Percentiles rank a stretch among this genome's conserved stretches.
Conservation (phyloP, 30 jellyfish, hydroid and myxozoan species). For the Catostylus mosaicus region DNA sequence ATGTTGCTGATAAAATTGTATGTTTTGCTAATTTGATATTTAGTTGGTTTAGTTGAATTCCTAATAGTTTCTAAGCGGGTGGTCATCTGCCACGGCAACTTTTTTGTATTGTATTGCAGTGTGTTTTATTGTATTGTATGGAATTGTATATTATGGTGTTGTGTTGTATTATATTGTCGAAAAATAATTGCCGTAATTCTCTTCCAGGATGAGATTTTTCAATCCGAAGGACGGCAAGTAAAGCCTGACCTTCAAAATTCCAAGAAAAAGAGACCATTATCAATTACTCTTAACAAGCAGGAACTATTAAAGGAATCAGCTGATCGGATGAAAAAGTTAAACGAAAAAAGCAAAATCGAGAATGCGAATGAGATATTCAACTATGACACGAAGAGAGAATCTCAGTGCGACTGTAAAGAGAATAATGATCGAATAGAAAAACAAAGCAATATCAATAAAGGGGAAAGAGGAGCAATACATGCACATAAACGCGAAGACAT, state of each 20-base stretch:
- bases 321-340: neutral
- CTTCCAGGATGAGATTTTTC: constrained; percentile 57
- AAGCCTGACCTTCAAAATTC: neutral
- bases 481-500: neutral
- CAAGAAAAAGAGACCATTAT: constrained; percentile 11
- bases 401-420: neutral
- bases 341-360: neutral
- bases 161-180: neutral
- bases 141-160: too few species aligned
- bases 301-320: neutral
- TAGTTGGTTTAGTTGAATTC: too few species aligned
- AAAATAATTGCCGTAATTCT: neutral
- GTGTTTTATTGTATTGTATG: too few species aligned
- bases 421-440: neutral
- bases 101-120: neutral
- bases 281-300: constrained; percentile 35
- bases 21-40: neutral
- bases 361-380: neutral
- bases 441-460: neutral
- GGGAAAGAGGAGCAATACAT: neutral
- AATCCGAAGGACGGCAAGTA: constrained; percentile 13
- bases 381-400: neutral
- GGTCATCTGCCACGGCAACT: too few species aligned
- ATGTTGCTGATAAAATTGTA: constrained; percentile 18
- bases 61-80: too few species aligned